These are phyloP conservation scores for Aethina tumida DNA, from an alignment of 1,140 invertebrate species.

Conservation along the genomic window DNA sequence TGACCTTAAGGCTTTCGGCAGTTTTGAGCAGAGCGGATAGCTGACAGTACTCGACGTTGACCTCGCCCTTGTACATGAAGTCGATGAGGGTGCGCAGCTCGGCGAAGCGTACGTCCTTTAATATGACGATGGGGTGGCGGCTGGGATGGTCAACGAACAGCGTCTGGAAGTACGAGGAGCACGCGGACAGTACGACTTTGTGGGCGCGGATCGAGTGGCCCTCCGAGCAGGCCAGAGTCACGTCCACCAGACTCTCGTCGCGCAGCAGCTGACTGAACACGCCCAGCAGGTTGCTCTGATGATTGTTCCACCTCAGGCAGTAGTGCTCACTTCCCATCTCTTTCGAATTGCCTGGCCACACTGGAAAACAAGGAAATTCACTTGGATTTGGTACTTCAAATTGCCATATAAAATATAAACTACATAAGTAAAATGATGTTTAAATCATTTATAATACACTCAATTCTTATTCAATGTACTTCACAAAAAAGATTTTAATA, in stretches of 20 bases:
- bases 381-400: no score
- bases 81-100: constrained; percentile 85
- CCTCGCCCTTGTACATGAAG: constrained; percentile 95
- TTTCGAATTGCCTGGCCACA: constrained; percentile 66
- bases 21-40: constrained; percentile 83
- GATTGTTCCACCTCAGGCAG: constrained; percentile 93
- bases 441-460: no score
- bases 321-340: constrained; percentile 92
- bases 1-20: constrained; percentile 80
- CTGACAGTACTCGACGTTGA: constrained; percentile 88
- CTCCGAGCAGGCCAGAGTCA: constrained; percentile 88
- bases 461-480: no score
- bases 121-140: constrained; percentile 85
- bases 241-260: constrained; percentile 90
- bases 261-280: constrained; percentile 90
- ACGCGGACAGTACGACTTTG: constrained; percentile 86
- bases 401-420: no score
- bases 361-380: no score
- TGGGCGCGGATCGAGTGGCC: constrained; percentile 88
- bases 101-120: constrained; percentile 84
- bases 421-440: no score
- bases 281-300: constrained; percentile 89
- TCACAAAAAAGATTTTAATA: no score
- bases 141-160: constrained; percentile 82
- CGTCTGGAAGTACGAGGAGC: constrained; percentile 88